Conservation (phyloP, 2,113 vertebrate genomes). For the Channa argus region DNA sequence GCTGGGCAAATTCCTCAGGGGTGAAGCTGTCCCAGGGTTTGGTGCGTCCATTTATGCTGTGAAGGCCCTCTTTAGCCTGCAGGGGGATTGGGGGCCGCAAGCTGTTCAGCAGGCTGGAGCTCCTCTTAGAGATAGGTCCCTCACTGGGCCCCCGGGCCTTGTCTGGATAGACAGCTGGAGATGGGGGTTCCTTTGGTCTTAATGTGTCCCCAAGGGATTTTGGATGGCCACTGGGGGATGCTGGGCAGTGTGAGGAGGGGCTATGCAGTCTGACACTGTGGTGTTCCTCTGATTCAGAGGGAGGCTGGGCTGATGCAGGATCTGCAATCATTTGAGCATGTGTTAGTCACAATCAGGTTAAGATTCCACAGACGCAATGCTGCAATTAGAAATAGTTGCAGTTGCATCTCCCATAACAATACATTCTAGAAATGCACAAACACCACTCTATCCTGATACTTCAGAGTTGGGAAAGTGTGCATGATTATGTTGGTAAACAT, state of each 20-base stretch:
- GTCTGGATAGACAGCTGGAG: constrained; percentile 79
- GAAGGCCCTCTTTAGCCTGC: constrained; percentile 88
- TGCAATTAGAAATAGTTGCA: background rate
- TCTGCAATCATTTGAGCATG: constrained; percentile 68
- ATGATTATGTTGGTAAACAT: constrained; percentile 19
- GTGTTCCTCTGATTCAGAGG: constrained; percentile 85
- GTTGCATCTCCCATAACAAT: background rate
- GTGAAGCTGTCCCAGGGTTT: constrained; percentile 96
- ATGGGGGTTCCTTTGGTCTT: constrained; percentile 84
- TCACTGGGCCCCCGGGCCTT: constrained; percentile 86
- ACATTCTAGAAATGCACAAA: background rate
- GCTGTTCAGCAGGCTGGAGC: constrained; percentile 90
- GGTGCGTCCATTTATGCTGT: constrained; percentile 91
- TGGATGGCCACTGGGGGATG: constrained; percentile 82
- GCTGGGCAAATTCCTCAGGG: constrained; percentile 97
- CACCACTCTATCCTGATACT: background rate
- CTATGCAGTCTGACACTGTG: constrained; percentile 76
- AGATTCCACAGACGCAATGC: constrained; percentile 4
- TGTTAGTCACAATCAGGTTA: constrained; percentile 47
- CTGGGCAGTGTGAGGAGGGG: constrained; percentile 73
- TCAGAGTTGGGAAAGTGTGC: constrained; percentile 7
- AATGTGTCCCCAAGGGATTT: constrained; percentile 84
- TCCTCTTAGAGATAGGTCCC: constrained; percentile 84
- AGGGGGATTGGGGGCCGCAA: constrained; percentile 84
- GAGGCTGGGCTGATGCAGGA: constrained; percentile 77